These are phyloP conservation scores for Hippolais icterina DNA, from an alignment of 2,113 vertebrate species.

Conservation along the genomic window DNA sequence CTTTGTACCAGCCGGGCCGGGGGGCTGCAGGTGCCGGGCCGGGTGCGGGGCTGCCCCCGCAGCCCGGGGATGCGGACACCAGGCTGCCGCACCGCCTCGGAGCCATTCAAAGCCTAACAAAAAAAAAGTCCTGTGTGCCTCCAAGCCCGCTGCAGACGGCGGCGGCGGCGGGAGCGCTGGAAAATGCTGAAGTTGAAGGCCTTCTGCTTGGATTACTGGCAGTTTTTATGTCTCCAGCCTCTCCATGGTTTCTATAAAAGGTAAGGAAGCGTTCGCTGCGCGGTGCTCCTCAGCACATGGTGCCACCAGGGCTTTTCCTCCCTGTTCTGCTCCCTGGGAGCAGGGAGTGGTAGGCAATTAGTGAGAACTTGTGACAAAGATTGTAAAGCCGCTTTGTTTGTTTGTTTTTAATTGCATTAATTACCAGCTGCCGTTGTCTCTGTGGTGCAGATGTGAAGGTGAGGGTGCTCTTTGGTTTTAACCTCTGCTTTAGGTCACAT, in stretches of 20 bases:
- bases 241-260: constrained; percentile 90
- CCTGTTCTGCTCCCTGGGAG: background rate
- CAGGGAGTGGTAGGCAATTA: constrained; percentile 39
- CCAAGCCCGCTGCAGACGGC: background rate
- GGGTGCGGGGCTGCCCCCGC: background rate
- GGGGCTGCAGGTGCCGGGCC: constrained; percentile 68
- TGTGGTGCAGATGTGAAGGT: background rate
- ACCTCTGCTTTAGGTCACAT: background rate
- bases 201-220: constrained; percentile 98
- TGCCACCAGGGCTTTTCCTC: background rate
- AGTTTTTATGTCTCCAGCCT: constrained; percentile 93
- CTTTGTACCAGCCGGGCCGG: constrained; percentile 64
- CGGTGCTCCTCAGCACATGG: background rate
- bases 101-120: background rate
- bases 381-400: constrained; percentile 3
- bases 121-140: no score
- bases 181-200: constrained; percentile 96
- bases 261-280: constrained; percentile 75
- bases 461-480: background rate
- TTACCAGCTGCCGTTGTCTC: background rate
- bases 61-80: background rate
- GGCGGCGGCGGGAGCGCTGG: background rate
- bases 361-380: constrained; percentile 42
- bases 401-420: background rate
- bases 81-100: background rate